These are phyloP conservation scores for Anguilla japonica DNA, from an alignment of 2,113 vertebrate genomes.

Conservation along the genomic window DNA sequence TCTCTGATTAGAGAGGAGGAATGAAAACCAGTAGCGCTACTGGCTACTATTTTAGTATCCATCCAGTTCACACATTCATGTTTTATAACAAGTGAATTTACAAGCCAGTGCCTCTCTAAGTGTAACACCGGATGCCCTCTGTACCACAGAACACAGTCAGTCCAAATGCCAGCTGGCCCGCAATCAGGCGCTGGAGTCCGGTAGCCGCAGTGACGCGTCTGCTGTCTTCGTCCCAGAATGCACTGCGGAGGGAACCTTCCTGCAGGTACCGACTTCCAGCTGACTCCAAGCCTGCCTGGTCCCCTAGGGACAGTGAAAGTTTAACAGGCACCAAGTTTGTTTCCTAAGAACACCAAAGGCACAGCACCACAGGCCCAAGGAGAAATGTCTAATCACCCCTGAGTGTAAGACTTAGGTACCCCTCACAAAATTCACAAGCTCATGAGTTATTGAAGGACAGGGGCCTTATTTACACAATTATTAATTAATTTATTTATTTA, in stretches of 20 bases:
- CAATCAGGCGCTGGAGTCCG: conserved; percentile 50
- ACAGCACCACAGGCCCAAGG: background rate
- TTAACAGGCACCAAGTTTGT: background rate
- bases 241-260: conserved; percentile 54
- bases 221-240: conserved; percentile 62
- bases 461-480: no score
- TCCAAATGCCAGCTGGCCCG: conserved; percentile 64
- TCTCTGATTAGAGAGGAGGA: no score
- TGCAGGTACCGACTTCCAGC: conserved; percentile 40
- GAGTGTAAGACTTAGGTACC: background rate
- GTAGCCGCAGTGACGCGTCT: conserved; percentile 20
- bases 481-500: no score
- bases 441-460: no score
- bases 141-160: conserved; percentile 44
- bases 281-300: background rate
- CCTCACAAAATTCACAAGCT: no score
- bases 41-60: no score
- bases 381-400: background rate
- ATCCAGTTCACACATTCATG: background rate
- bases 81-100: background rate
- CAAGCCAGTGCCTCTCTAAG: background rate
- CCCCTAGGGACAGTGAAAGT: background rate
- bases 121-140: background rate
- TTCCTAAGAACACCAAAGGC: background rate
- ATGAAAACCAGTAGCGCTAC: no score